Evolutionary conservation across 2,797 vertebrate genomes (phyloP), one percentile per base, ranked within the genome.

Genomic region (Pempheris klunzingeri): DNA sequence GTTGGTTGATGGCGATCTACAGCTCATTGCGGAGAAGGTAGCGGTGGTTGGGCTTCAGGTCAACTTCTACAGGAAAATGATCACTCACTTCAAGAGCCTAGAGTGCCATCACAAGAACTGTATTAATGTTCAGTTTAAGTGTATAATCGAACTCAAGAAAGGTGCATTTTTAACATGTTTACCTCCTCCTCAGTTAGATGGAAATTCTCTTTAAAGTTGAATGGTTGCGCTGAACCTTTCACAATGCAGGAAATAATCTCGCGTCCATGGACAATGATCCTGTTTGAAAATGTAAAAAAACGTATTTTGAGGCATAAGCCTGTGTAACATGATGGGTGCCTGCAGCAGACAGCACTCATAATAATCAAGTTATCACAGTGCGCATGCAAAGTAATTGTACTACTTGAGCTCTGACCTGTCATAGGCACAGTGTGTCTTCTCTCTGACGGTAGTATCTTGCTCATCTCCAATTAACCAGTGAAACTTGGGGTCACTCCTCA

Each of bases 1-100:
- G 34, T 20, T 26, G 15, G 54, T 43, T 49, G 53, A 20, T 50
- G n/a, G 9, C 4, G 58, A 64, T 70, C 77, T 87, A 96, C 50
- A 96, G 94, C 80, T 96, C 96, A 24, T 92, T 74, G 39, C 88
- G 93, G 39, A 91, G 81, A 10, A 92, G 86, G 80, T 93, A 92
- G 39, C 86, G 92, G 13, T 93, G 92, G 52, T 83, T 94, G 34
- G 93, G 80, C 74, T 92, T 95, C 67, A 97, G 90, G 68, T 96
- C 94, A 24, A 96, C 96, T 78, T 97, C 96, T 2, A 97, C 95
- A 22, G 96, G 96, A 79, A 95, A 97, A 77, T 96, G 96, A 72
- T 97, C 96, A 17, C 96, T 97, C 76, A 96, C 93, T 60, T 94
- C 89, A 71, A 96, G 90, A 68, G 96, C 96, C 96, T 97, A 38